Evolutionary conservation across 2,797 vertebrate genomes (phyloP).

Genomic region (Dromococcyx pavoninus): DNA sequence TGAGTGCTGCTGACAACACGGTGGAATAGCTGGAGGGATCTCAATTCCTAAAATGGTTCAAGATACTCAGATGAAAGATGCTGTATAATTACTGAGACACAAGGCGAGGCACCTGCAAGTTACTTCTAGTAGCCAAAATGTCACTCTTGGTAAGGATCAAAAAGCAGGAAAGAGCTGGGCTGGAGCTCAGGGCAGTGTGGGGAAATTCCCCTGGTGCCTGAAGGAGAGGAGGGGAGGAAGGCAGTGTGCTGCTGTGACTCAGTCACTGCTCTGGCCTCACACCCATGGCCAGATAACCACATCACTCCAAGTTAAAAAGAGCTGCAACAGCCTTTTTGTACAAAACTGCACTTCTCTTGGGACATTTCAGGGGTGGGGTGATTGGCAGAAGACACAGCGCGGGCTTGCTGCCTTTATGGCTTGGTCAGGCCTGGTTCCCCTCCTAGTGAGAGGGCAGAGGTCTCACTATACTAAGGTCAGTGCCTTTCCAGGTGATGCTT

Average conservation of each 20-base stretch:
- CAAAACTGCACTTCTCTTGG: neutral
- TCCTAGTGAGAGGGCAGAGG: neutral
- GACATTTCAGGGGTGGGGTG: neutral
- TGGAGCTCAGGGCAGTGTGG: neutral
- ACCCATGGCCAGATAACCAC: neutral
- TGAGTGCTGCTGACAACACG: neutral
- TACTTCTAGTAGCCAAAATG: neutral
- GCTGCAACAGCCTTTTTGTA: neutral
- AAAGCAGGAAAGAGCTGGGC: neutral
- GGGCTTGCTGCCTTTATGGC: neutral
- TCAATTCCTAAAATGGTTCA: neutral
- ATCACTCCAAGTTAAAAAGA: neutral
- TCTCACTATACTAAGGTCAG: neutral
- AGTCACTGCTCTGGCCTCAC: neutral
- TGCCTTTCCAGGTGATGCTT: neutral
- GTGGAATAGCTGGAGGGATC: neutral
- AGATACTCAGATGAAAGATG: neutral
- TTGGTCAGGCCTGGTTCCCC: neutral
- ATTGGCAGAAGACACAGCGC: neutral
- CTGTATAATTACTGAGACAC: neutral
- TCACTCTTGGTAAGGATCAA: neutral
- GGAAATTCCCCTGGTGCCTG: neutral
- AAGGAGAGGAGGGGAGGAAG: neutral
- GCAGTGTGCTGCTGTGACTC: neutral
- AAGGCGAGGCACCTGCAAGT: rapidly evolving